phyloP scores from a whole-genome alignment of 2,888 invertebrate species.

The Chrysolina americana region DNA sequence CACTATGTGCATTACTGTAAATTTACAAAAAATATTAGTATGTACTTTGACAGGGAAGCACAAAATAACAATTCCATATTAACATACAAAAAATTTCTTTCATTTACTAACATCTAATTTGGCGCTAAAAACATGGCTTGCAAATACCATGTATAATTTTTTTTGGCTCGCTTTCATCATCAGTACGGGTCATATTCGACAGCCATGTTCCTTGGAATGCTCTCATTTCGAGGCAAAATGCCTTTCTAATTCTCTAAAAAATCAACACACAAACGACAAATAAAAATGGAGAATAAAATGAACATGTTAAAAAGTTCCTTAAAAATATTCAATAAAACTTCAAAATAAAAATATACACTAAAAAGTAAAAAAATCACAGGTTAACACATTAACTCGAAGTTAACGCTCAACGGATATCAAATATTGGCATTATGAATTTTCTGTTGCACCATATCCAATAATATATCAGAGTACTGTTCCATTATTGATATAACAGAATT shows the following conservation, averaged over 20 bases:
- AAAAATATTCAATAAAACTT: conserved; percentile 25
- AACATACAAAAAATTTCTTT: conserved; percentile 45
- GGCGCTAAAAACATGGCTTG: conserved; percentile 43
- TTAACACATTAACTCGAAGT: conserved; percentile 53
- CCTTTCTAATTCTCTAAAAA: conserved; percentile 15
- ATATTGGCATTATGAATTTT: conserved; percentile 69
- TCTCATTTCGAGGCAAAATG: conserved; percentile 28
- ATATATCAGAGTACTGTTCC: conserved; percentile 76
- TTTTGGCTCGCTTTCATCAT: conserved; percentile 44
- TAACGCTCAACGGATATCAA: conserved; percentile 56
- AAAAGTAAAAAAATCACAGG: conserved; percentile 46
- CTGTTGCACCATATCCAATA: conserved; percentile 76
- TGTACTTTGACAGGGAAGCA: conserved; percentile 46
- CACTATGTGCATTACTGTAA: conserved; percentile 48
- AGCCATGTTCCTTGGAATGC: conserved; percentile 50
- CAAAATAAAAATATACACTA: conserved; percentile 23
- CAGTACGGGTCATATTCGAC: conserved; percentile 46
- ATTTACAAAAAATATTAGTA: conserved; percentile 47
- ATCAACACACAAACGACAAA: conserved; percentile 15
- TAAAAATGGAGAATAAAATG: conserved; percentile 26
- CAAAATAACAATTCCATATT: conserved; percentile 48
- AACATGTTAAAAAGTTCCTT: conserved; percentile 27
- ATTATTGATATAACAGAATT: conserved; percentile 74
- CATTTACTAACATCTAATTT: conserved; percentile 48
- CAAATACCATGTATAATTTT: conserved; percentile 30